These are phyloP conservation scores for Palaemon carinicauda DNA, from an alignment of 1,140 invertebrate species.

Conservation along the genomic window DNA sequence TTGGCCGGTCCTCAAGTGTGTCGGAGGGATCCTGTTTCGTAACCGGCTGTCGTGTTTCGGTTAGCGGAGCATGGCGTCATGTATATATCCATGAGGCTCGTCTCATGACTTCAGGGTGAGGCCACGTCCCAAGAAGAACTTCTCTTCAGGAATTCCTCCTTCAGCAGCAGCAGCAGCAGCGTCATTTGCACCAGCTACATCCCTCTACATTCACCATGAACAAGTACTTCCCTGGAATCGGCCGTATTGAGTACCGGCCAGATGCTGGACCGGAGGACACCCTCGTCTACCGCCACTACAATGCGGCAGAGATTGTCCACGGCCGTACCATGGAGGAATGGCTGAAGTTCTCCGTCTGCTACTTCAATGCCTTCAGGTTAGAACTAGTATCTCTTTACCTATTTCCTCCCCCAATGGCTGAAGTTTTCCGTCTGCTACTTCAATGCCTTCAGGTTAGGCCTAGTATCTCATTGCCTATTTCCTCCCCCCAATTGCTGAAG, in stretches of 20 bases:
- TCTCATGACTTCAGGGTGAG: neutral
- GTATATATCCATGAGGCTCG: neutral
- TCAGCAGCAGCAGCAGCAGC: neutral
- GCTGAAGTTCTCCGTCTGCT: constrained; percentile 71
- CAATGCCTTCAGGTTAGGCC: too few relatives aligned
- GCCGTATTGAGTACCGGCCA: constrained; percentile 62
- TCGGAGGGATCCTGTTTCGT: neutral
- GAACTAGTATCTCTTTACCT: too few relatives aligned
- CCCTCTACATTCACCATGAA: constrained; percentile 30
- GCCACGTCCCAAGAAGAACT: neutral
- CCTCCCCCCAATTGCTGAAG: too few relatives aligned
- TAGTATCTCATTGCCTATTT: too few relatives aligned
- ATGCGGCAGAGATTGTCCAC: constrained; percentile 63
- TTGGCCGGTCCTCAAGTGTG: neutral
- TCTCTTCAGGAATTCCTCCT: neutral
- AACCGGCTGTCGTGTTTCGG: neutral
- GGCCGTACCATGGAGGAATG: constrained; percentile 73
- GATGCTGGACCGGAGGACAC: constrained; percentile 57
- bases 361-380: constrained; percentile 69
- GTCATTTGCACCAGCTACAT: neutral
- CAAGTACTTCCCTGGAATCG: constrained; percentile 65
- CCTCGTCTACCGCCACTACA: constrained; percentile 59
- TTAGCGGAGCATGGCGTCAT: neutral
- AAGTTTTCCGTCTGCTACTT: too few relatives aligned
- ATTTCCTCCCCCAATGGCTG: too few relatives aligned